These are phyloP conservation scores for Eledona agricola DNA, from an alignment of 2,888 invertebrate genomes.

Conservation along the genomic window DNA sequence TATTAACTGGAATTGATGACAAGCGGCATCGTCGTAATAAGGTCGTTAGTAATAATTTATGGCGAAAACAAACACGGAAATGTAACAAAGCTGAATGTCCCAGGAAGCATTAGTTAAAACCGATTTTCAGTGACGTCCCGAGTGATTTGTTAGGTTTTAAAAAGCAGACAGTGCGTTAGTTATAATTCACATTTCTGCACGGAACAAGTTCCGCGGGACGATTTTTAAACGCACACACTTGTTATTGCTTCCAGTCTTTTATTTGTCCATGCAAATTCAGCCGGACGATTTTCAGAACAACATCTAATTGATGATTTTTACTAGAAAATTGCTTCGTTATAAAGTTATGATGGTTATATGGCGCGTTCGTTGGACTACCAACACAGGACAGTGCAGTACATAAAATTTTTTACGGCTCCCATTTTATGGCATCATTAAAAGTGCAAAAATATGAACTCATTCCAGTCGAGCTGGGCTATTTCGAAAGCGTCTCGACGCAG, in stretches of 20 bases:
- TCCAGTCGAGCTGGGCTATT: conserved; percentile 38
- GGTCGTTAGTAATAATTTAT: conserved; percentile 8
- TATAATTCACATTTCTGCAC: too few relatives aligned
- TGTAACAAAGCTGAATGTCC: too few relatives aligned
- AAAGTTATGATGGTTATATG: conserved; percentile 19
- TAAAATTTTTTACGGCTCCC: conserved; percentile 42
- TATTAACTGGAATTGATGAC: conserved; percentile 5
- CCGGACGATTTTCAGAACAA: too few relatives aligned
- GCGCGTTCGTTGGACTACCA: conserved; percentile 6
- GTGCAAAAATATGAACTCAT: conserved; percentile 42
- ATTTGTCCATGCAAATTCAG: too few relatives aligned
- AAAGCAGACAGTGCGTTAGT: too few relatives aligned
- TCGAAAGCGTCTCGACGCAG: conserved; percentile 40
- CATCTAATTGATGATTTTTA: too few relatives aligned
- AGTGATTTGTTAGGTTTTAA: too few relatives aligned
- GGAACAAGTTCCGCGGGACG: too few relatives aligned
- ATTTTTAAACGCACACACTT: too few relatives aligned
- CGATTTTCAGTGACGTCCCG: too few relatives aligned
- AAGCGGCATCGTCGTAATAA: conserved; percentile 11
- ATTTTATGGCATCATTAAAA: conserved; percentile 42
- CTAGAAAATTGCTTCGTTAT: conserved; percentile 37
- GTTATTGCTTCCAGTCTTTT: too few relatives aligned
- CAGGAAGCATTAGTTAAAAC: too few relatives aligned
- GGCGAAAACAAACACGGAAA: conserved; percentile 4
- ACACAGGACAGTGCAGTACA: conserved; percentile 29